These are phyloP conservation scores for Phanerotoma sp. DNA, from an alignment of 2,888 invertebrate species.

Conservation along the genomic window DNA sequence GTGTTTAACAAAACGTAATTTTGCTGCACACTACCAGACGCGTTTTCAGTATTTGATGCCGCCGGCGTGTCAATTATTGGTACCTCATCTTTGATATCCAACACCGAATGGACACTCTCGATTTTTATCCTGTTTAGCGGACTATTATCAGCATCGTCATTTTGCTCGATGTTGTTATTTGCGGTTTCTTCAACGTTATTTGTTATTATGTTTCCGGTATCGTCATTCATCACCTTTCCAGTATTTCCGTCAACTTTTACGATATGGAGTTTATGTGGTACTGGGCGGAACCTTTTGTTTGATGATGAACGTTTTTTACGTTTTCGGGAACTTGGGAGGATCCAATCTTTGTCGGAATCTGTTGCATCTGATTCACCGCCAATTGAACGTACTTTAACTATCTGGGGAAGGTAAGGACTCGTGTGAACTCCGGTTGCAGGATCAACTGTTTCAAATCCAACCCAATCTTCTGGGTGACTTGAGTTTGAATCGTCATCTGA, in stretches of 20 bases:
- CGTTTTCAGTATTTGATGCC: slow-evolving; percentile 23
- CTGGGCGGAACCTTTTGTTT: slow-evolving; percentile 43
- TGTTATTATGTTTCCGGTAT: too few relatives aligned
- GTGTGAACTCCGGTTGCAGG: slow-evolving; percentile 42
- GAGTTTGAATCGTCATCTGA: slow-evolving; percentile 46
- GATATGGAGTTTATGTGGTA: slow-evolving; percentile 40
- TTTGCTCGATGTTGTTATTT: slow-evolving; percentile 1
- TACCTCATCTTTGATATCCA: slow-evolving; percentile 52
- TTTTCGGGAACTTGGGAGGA: slow-evolving; percentile 52
- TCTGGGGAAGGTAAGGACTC: slow-evolving; percentile 25
- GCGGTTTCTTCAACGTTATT: neutral
- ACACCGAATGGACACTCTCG: slow-evolving; percentile 48
- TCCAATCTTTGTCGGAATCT: slow-evolving; percentile 56
- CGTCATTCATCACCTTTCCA: too few relatives aligned
- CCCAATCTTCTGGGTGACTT: slow-evolving; percentile 50
- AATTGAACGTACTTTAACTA: slow-evolving; percentile 36
- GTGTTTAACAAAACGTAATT: slow-evolving; percentile 40
- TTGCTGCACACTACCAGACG: slow-evolving; percentile 31
- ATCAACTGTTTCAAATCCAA: slow-evolving; percentile 45
- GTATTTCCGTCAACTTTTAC: slow-evolving; percentile 27
- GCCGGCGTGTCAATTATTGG: slow-evolving; percentile 39
- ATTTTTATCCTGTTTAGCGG: slow-evolving; percentile 24
- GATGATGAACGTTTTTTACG: slow-evolving; percentile 52
- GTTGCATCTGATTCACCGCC: slow-evolving; percentile 41
- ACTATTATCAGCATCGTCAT: neutral